A percentile compares a stretch with the other conserved stretches of the same genome.
Conservation (phyloP, 2,113 vertebrate genomes). For the Tetrao urogallus region DNA sequence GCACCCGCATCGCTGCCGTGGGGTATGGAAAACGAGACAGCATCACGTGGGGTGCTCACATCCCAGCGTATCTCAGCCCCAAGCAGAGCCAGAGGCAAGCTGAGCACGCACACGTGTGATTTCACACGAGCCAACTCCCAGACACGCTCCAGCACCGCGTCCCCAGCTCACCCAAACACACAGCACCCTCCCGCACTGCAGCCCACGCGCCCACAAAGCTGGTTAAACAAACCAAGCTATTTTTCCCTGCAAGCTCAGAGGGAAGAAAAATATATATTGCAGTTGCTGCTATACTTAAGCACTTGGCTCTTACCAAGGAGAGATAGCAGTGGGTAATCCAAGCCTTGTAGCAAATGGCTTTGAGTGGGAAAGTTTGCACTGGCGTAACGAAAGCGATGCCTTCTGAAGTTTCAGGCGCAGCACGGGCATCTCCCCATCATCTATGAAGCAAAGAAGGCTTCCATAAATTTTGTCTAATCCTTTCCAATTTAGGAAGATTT, state of each 20-base stretch:
- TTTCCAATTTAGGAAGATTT: not conserved
- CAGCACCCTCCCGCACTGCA: not conserved
- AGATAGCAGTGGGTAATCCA: not conserved
- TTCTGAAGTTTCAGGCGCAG: not conserved
- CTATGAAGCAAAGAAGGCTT: not conserved
- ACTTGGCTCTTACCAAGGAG: not conserved
- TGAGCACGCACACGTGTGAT: rapidly evolving
- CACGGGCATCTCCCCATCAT: rapidly evolving
- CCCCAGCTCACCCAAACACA: slow-evolving; percentile 8
- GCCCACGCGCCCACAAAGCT: not conserved
- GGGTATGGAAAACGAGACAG: not conserved
- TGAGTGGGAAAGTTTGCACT: not conserved
- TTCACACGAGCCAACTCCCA: not conserved
- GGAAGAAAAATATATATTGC: not conserved
- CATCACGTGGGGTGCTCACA: not conserved
- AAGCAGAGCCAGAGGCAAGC: not conserved
- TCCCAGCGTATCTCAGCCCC: not conserved
- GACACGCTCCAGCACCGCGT: not conserved
- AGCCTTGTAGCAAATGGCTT: not conserved
- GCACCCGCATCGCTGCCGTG: not conserved
- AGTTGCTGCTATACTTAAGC: not conserved
- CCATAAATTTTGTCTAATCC: not conserved
- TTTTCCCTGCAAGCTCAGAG: not conserved
- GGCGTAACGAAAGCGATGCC: rapidly evolving
- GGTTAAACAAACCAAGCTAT: not conserved